Evolutionary conservation across 2,888 invertebrate species (phyloP).

Genomic region (Lobophora halterata): DNA sequence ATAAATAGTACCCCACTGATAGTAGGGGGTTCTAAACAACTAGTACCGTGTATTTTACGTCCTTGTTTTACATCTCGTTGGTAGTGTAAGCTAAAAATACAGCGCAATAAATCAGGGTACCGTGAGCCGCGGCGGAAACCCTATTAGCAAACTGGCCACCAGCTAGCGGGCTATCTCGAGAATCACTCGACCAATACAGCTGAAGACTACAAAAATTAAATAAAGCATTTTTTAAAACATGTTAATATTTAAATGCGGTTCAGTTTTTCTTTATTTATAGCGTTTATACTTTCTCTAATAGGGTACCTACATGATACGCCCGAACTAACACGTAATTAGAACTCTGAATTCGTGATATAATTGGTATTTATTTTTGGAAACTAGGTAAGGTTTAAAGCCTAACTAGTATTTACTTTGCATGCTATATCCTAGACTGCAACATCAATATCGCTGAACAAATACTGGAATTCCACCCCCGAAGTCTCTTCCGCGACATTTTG

Average conservation of each 20-base stretch:
- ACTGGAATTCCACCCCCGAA: not conserved
- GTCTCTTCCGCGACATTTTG: not conserved
- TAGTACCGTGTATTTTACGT: constrained; percentile 7
- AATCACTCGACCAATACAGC: constrained; percentile 7
- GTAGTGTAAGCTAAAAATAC: constrained; percentile 19
- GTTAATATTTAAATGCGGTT: not conserved
- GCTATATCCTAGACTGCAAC: no score
- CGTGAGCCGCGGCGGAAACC: constrained; percentile 15
- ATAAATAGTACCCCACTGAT: no score
- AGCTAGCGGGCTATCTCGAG: constrained; percentile 8
- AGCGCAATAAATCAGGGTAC: constrained; percentile 17
- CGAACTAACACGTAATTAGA: no score
- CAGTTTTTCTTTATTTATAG: no score
- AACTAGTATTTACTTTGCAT: no score
- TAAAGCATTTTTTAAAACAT: not conserved
- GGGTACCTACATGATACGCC: no score
- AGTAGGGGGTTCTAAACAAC: not conserved
- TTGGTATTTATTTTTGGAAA: no score
- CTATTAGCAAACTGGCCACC: constrained; percentile 15
- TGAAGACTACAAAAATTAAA: constrained; percentile 1
- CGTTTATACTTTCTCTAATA: no score
- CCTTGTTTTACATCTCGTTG: constrained; percentile 9
- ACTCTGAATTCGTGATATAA: no score
- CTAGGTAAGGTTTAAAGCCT: no score
- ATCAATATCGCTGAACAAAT: constrained; percentile 9